These are phyloP conservation scores for Lepidocyrtinus sp. DNA, from an alignment of 2,888 invertebrate species.

Conservation along the genomic window DNA sequence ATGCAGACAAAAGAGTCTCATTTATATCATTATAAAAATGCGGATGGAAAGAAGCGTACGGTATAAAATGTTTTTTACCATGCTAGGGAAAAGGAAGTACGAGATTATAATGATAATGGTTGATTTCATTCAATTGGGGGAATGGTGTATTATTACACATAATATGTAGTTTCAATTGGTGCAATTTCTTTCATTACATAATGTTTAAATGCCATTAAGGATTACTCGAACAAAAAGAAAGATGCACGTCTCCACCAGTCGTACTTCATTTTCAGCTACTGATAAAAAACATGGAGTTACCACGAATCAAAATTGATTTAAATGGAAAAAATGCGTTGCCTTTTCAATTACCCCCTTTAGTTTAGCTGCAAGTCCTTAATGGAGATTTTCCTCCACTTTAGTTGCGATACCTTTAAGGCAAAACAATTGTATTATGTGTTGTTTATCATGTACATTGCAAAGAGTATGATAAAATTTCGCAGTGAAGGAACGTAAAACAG, in stretches of 20 bases:
- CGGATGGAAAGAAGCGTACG: constrained; percentile 3
- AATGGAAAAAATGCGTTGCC: constrained; percentile 1
- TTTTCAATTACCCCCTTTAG: no score
- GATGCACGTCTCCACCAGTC: background rate
- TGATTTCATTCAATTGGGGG: constrained; percentile 43
- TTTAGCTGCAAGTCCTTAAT: no score
- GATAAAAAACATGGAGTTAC: background rate
- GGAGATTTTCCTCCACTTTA: no score
- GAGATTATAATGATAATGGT: constrained; percentile 57
- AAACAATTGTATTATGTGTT: no score
- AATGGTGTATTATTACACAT: constrained; percentile 48
- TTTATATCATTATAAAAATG: background rate
- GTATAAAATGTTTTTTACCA: no score
- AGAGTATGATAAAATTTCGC: no score
- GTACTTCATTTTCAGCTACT: constrained; percentile 3
- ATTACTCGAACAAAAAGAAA: constrained; percentile 19
- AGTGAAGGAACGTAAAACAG: no score
- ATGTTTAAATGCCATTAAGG: constrained; percentile 32
- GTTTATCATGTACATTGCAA: no score
- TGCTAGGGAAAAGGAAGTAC: constrained; percentile 49
- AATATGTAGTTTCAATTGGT: constrained; percentile 54
- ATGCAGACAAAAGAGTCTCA: background rate
- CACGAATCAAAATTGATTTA: background rate
- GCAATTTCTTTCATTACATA: constrained; percentile 47
- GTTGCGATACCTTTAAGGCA: no score